phyloP scores from a whole-genome alignment of 2,888 invertebrate genomes.

The Pandemis cinnamomeana region DNA sequence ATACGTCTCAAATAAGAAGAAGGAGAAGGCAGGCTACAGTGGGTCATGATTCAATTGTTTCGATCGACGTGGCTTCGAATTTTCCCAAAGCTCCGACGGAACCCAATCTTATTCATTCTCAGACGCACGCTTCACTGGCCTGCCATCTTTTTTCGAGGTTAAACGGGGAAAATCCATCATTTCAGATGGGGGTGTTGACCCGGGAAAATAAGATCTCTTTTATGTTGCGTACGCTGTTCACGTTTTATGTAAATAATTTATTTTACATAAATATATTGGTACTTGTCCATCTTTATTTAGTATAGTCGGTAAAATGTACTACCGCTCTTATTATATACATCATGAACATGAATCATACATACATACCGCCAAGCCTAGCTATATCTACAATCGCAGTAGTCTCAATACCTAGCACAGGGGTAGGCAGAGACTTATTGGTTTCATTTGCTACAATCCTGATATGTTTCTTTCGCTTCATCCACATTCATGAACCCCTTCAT shows the following conservation, averaged over 20 bases:
- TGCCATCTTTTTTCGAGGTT: conserved; percentile 38
- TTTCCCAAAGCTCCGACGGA: not conserved
- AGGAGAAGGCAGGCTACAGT: too few relatives aligned
- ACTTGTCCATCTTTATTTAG: not conserved
- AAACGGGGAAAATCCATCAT: conserved; percentile 47
- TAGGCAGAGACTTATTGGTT: too few relatives aligned
- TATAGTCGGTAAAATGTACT: not conserved
- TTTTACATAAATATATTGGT: not conserved
- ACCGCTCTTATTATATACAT: too few relatives aligned
- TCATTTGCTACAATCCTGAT: too few relatives aligned
- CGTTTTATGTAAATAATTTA: not conserved
- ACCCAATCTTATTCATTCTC: conserved; percentile 5
- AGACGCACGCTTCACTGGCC: not conserved
- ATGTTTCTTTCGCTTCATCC: too few relatives aligned
- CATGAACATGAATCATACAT: too few relatives aligned
- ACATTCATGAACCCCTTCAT: too few relatives aligned
- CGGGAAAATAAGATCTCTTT: conserved; percentile 43
- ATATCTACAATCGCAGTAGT: too few relatives aligned
- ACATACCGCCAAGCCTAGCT: too few relatives aligned
- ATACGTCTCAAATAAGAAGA: too few relatives aligned
- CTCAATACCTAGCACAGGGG: too few relatives aligned
- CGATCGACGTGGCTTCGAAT: not conserved
- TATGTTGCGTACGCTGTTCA: conserved; percentile 14
- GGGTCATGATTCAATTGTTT: too few relatives aligned
- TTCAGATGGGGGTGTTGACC: conserved; percentile 46